phyloP scores from a whole-genome alignment of 2,113 vertebrate genomes.

The Origma solitaria region DNA sequence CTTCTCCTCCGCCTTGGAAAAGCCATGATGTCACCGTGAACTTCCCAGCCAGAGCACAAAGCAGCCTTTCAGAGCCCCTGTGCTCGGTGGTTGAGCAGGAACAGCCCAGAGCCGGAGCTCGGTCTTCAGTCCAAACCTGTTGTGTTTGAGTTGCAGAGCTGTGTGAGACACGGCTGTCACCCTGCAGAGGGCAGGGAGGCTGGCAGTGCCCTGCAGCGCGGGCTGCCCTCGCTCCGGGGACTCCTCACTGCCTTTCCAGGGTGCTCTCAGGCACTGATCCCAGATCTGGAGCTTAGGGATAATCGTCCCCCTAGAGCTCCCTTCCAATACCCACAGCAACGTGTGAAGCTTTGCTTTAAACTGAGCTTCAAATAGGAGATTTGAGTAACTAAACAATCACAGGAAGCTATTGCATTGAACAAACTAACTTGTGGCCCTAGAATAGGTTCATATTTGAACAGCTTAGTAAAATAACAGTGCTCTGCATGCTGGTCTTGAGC shows the following conservation, averaged over 20 bases:
- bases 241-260: neutral
- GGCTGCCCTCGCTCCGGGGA: neutral
- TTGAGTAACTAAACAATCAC: neutral
- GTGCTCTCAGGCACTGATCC: neutral
- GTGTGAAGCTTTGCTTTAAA: neutral
- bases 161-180: rapidly evolving
- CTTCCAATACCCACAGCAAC: neutral
- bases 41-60: neutral
- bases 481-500: neutral
- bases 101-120: neutral
- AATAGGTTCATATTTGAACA: neutral
- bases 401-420: neutral
- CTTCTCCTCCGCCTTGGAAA: neutral
- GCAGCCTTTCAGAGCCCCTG: neutral
- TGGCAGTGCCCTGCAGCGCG: neutral
- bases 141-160: neutral
- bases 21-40: neutral
- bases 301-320: neutral
- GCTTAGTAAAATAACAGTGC: neutral
- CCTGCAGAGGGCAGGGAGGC: neutral
- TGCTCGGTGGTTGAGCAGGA: neutral
- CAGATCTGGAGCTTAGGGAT: neutral
- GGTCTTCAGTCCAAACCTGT: neutral
- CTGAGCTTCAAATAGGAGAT: neutral
- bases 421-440: neutral